phyloP scores from a whole-genome alignment of 2,888 invertebrate genomes.

The Apamea monoglypha region DNA sequence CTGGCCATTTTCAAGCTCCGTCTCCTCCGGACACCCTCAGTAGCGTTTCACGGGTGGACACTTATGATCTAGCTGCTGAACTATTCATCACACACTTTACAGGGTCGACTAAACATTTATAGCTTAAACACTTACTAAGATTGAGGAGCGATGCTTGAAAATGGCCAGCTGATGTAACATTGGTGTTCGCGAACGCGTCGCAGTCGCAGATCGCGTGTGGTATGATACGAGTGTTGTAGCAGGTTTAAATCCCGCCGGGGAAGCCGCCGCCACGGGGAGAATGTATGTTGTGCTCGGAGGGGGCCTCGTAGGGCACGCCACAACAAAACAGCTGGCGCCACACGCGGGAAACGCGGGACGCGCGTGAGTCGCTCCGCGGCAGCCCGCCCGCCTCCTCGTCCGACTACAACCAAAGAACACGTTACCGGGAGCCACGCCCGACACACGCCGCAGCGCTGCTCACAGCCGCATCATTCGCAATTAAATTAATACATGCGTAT shows the following conservation, averaged over 20 bases:
- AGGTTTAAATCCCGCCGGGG: constrained; percentile 74
- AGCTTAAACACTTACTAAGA: constrained; percentile 59
- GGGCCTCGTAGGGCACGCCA: constrained; percentile 79
- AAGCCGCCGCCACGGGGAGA: constrained; percentile 64
- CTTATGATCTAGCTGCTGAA: constrained; percentile 51
- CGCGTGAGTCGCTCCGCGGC: constrained; percentile 84
- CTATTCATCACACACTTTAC: constrained; percentile 35
- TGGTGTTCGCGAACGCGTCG: constrained; percentile 56
- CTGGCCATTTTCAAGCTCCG: constrained; percentile 76
- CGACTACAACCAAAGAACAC: constrained; percentile 79
- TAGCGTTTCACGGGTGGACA: constrained; percentile 29
- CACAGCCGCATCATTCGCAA: constrained; percentile 4
- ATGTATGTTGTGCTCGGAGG: constrained; percentile 82
- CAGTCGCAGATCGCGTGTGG: constrained; percentile 53
- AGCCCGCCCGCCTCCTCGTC: constrained; percentile 87
- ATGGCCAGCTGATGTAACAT: constrained; percentile 77
- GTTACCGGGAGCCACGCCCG: constrained; percentile 35
- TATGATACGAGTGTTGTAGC: constrained; percentile 45
- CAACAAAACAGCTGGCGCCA: constrained; percentile 86
- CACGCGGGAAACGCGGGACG: constrained; percentile 75
- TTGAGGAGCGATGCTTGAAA: constrained; percentile 63
- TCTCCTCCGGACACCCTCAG: constrained; percentile 34
- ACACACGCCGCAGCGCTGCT: constrained; percentile 31
- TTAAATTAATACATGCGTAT: neutral
- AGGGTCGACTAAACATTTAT: constrained; percentile 59